These are phyloP conservation scores for Synanthedon formicaeformis DNA, from an alignment of 2,888 invertebrate species.

Conservation along the genomic window DNA sequence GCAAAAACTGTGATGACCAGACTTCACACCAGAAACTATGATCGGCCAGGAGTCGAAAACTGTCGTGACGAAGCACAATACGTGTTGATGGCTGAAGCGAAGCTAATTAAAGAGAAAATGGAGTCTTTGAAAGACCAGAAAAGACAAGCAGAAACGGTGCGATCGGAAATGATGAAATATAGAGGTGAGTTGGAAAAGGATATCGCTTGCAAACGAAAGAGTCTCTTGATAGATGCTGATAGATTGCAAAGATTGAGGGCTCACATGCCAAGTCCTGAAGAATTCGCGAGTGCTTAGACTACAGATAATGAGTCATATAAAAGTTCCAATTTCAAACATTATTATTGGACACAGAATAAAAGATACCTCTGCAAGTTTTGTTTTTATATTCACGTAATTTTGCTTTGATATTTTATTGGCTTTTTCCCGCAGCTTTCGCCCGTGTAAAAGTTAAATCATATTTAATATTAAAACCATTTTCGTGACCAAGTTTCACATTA, in stretches of 20 bases:
- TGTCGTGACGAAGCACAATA: conserved; percentile 86
- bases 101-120: conserved; percentile 62
- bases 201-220: conserved; percentile 78
- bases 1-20: conserved; percentile 89
- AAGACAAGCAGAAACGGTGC: conserved; percentile 71
- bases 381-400: too few relatives aligned
- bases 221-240: conserved; percentile 75
- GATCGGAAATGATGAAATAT: conserved; percentile 67
- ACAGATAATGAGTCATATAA: too few relatives aligned
- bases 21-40: conserved; percentile 76
- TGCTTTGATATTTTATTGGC: too few relatives aligned
- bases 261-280: conserved; percentile 76
- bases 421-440: too few relatives aligned
- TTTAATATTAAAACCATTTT: too few relatives aligned
- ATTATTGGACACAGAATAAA: too few relatives aligned
- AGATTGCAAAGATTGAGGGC: conserved; percentile 73
- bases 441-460: too few relatives aligned
- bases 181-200: conserved; percentile 77
- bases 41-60: conserved; percentile 83
- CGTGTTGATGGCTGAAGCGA: conserved; percentile 78
- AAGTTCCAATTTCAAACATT: too few relatives aligned
- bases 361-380: too few relatives aligned
- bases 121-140: conserved; percentile 71
- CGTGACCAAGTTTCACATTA: too few relatives aligned
- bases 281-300: conserved; percentile 66